Conservation (phyloP, 2,888 invertebrate genomes). For the Drosophila histrio region DNA sequence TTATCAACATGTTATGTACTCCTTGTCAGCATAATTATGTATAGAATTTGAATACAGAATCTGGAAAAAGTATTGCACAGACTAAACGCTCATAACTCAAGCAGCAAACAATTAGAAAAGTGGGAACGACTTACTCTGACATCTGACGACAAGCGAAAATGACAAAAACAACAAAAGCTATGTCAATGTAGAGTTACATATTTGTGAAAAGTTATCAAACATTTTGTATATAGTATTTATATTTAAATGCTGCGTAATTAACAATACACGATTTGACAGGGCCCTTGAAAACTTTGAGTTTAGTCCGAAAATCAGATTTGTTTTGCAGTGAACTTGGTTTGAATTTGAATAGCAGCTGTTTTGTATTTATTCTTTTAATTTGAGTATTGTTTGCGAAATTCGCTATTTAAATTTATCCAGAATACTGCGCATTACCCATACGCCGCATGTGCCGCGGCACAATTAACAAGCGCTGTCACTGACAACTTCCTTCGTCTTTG, state of each 20-base stretch:
- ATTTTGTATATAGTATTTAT: neutral
- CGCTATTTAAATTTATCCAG: neutral
- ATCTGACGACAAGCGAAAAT: conserved; percentile 16
- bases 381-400: neutral
- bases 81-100: neutral
- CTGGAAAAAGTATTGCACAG: neutral
- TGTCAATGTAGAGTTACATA: conserved; percentile 23
- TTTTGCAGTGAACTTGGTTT: conserved; percentile 2
- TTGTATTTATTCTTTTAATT: conserved; percentile 2
- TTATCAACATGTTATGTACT: conserved; percentile 12
- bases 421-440: conserved; percentile 44
- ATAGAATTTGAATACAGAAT: too few species aligned
- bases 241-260: conserved; percentile 30
- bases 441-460: conserved; percentile 34
- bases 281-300: neutral
- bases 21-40: neutral
- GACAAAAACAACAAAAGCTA: neutral
- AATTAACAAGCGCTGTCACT: conserved; percentile 39
- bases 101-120: neutral
- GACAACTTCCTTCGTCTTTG: conserved; percentile 22
- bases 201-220: conserved; percentile 14
- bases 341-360: neutral
- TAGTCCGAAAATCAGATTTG: neutral
- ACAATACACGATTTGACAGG: conserved; percentile 23
- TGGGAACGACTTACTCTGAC: conserved; percentile 9